phyloP scores from a whole-genome alignment of 2,113 vertebrate genomes.

The Thryonomys swinderianus region DNA sequence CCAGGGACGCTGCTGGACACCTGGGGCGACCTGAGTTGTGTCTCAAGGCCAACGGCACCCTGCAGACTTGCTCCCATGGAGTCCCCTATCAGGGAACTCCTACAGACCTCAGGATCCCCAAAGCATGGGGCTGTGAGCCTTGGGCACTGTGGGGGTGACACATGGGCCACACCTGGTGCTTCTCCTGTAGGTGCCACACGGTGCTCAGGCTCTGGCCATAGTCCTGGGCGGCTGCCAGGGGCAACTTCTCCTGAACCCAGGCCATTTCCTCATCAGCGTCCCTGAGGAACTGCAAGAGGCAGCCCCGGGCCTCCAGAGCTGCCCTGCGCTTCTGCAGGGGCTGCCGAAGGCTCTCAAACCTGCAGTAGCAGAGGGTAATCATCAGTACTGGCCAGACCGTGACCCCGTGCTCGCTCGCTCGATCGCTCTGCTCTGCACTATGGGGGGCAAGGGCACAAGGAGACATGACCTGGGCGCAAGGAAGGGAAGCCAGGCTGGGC shows the following conservation, averaged over 20 bases:
- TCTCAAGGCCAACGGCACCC: not conserved
- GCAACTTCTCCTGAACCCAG: constrained; percentile 91
- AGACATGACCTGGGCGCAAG: not conserved
- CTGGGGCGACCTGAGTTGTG: accelerated
- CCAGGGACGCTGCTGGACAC: not conserved
- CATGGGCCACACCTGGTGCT: constrained; percentile 89
- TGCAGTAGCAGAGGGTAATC: constrained; percentile 48
- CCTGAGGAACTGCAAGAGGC: constrained; percentile 91
- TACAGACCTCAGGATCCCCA: not conserved
- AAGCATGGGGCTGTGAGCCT: not conserved
- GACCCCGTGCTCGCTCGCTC: not conserved
- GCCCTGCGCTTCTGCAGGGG: constrained; percentile 86
- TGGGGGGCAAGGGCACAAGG: not conserved
- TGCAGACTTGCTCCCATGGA: not conserved
- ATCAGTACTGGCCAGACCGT: accelerated
- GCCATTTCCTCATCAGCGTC: constrained; percentile 90
- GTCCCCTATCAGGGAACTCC: not conserved
- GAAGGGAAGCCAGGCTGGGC: not conserved
- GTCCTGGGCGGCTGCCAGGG: constrained; percentile 84
- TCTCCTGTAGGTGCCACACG: constrained; percentile 88
- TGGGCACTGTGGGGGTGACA: accelerated
- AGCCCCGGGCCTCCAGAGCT: constrained; percentile 89
- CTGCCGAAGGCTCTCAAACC: constrained; percentile 88
- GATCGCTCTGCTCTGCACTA: accelerated
- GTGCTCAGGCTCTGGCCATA: constrained; percentile 86